These are phyloP conservation scores for Xenopus laevis DNA, from an alignment of 2,113 vertebrate species.

Conservation along the genomic window DNA sequence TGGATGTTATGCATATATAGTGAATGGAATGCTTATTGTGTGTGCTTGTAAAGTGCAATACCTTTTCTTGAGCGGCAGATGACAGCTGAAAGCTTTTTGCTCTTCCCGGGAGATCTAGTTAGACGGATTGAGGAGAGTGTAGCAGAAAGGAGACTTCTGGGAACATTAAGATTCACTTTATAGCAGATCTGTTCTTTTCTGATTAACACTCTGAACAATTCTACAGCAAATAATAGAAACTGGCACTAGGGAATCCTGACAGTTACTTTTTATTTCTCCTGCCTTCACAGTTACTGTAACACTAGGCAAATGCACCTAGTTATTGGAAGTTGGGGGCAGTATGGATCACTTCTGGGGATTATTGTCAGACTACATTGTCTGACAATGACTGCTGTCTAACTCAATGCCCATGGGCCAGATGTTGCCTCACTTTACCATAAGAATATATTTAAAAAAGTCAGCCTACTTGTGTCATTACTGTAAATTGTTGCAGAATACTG, in stretches of 20 bases:
- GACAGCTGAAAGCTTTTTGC: background rate
- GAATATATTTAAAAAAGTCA: too few relatives aligned
- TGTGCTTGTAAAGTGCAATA: background rate
- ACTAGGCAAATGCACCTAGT: too few relatives aligned
- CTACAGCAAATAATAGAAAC: slow-evolving; percentile 3
- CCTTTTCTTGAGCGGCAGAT: background rate
- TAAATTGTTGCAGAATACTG: too few relatives aligned
- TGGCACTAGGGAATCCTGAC: background rate
- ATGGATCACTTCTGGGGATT: too few relatives aligned
- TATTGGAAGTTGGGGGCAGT: too few relatives aligned
- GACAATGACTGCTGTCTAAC: too few relatives aligned
- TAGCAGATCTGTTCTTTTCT: slow-evolving; percentile 1
- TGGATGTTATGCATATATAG: background rate
- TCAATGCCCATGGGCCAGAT: too few relatives aligned
- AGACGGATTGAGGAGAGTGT: background rate
- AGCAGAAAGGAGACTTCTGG: background rate
- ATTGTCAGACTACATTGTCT: too few relatives aligned
- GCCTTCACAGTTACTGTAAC: too few relatives aligned
- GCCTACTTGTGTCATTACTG: too few relatives aligned
- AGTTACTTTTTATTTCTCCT: background rate
- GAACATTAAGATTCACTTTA: background rate
- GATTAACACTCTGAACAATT: background rate
- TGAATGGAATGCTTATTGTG: background rate
- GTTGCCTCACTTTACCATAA: too few relatives aligned
- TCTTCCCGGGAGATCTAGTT: background rate